Conservation (phyloP, 2,113 vertebrate species). For the Mus musculus region DNA sequence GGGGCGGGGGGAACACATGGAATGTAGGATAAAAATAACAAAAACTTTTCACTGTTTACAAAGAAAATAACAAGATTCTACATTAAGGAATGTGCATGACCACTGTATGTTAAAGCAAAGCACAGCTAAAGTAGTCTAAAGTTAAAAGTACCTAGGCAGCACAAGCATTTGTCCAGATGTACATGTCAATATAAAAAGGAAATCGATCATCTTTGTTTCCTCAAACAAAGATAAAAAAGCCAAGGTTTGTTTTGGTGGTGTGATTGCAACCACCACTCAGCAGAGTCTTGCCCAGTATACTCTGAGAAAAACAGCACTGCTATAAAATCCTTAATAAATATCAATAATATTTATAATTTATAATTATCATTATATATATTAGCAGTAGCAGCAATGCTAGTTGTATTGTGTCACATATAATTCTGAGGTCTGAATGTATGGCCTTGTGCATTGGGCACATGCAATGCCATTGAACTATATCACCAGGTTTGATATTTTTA, state of each 20-base stretch:
- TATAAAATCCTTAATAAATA: background rate
- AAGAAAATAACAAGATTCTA: slow-evolving; percentile 8
- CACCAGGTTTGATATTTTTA: background rate
- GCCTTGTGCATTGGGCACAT: background rate
- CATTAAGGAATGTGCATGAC: background rate
- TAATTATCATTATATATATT: background rate
- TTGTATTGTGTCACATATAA: too few relatives aligned
- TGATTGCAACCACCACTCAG: background rate
- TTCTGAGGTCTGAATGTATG: background rate
- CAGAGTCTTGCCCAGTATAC: background rate
- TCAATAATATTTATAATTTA: background rate
- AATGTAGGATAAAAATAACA: slow-evolving; percentile 35
- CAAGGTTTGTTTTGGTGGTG: background rate
- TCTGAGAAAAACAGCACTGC: background rate
- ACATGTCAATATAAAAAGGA: slow-evolving; percentile 22
- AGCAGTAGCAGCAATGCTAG: background rate
- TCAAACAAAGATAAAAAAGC: slow-evolving; percentile 10
- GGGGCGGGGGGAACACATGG: background rate
- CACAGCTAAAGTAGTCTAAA: background rate
- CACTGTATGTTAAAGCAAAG: background rate
- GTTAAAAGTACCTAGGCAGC: background rate
- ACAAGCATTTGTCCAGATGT: slow-evolving; percentile 34
- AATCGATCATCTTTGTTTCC: background rate
- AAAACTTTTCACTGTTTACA: background rate
- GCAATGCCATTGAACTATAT: background rate